Evolutionary conservation across 2,888 invertebrate species (phyloP).

Genomic region (Stegana nigrithorax): DNA sequence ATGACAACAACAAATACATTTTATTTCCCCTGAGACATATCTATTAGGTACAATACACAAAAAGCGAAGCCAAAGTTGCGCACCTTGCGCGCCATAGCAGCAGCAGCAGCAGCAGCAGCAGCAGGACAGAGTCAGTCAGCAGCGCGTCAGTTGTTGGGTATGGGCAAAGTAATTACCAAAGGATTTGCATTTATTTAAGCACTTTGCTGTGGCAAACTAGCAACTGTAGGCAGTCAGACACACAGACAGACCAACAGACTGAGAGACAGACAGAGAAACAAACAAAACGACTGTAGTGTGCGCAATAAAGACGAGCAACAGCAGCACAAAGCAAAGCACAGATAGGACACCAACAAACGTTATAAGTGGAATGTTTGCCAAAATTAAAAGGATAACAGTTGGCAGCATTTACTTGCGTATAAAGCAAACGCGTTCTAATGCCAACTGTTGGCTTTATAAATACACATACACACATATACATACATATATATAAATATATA

Average conservation of each 20-base stretch:
- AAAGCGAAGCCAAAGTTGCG: neutral
- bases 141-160: slow-evolving; percentile 8
- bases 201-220: slow-evolving; percentile 28
- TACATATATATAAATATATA: too few species aligned
- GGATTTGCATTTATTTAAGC: slow-evolving; percentile 43
- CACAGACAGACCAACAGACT: neutral
- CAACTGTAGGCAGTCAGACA: slow-evolving; percentile 6
- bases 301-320: too few species aligned
- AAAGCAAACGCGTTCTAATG: too few species aligned
- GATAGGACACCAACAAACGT: too few species aligned
- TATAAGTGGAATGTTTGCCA: too few species aligned
- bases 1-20: slow-evolving; percentile 14
- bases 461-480: too few species aligned
- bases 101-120: neutral
- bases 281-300: too few species aligned
- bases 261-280: too few species aligned
- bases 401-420: too few species aligned
- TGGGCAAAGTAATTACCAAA: slow-evolving; percentile 45
- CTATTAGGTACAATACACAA: slow-evolving; percentile 35
- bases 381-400: too few species aligned
- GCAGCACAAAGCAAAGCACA: too few species aligned
- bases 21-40: slow-evolving; percentile 42
- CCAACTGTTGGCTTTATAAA: too few species aligned
- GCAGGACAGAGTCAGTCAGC: neutral
- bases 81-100: neutral